Base-by-base conservation (phyloP, 2,113 vertebrate species). In the Nerophis lumbriciformis region DNA sequence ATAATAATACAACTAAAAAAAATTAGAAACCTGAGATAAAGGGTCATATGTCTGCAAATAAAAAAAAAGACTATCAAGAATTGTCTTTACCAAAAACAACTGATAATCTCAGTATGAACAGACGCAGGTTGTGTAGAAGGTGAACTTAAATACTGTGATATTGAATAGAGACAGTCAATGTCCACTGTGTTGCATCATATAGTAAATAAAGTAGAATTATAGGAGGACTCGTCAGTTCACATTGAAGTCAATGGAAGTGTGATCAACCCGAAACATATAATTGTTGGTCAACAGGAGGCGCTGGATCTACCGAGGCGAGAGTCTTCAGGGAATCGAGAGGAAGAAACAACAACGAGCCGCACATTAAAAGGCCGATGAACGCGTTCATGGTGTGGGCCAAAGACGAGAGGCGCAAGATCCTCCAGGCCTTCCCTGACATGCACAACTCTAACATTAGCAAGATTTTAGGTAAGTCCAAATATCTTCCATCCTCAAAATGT, bases 351-450 rank as follows among this genome's bases (percentile, higher is more conserved):
- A 98, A 93, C 6, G 97, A 99, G 83, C 97, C 97, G 10, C 97
- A 99, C 90, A 99, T 99, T 92, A 99, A 99, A 80, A 88, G 97
- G 86, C 97, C 97, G 80, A 99, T 99, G 97, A 99, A 99, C 56
- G 97, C 97, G 37, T 99, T 99, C 92, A 99, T 99, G 97, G 97
- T 99, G 84, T 99, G 97, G 97, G 97, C 97, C 50, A 99, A 99
- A 82, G 97, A 99, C 5, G 97, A 98, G 84, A 92, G 97, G 37
- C 92, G 97, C 78, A 99, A 99, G 90, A 99, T 99, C 85, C 95
- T 99, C 64, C 97, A 99, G 86, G 97, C 97, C 68, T 99, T 99
- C 78, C 97, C 97, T 0, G 97, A 99, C 89, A 99, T 99, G 97
- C 97, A 99, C 88, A 99, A 99, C 89, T 99, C 97, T 86, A 99